Percentiles rank a stretch among this genome's conserved stretches.
These are phyloP conservation scores for Hesperia comma DNA, from an alignment of 2,888 invertebrate species.

Conservation along the genomic window DNA sequence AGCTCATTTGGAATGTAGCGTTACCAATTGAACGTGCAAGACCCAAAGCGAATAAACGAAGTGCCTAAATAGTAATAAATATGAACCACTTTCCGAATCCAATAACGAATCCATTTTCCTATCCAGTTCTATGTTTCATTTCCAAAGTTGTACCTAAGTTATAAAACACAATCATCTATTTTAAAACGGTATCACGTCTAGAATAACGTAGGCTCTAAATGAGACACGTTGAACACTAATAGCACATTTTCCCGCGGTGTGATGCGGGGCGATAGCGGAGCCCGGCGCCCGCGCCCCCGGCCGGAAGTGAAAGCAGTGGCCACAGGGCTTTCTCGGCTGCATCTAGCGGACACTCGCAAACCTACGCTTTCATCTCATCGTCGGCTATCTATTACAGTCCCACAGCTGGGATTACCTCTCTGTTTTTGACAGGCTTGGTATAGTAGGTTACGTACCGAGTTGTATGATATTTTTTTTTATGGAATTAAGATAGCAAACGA, in stretches of 20 bases:
- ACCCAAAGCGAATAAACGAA: too few species aligned
- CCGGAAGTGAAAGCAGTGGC: conserved; percentile 64
- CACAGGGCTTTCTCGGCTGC: conserved; percentile 26
- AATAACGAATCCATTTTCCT: too few species aligned
- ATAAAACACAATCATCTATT: background rate
- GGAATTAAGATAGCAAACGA: too few species aligned
- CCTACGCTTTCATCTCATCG: background rate
- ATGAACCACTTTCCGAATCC: too few species aligned
- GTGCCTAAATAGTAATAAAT: too few species aligned
- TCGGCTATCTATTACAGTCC: background rate
- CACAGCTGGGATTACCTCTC: background rate
- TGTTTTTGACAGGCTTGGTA: background rate
- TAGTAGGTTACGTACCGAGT: too few species aligned
- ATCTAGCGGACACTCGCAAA: conserved; percentile 9
- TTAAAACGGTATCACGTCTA: background rate
- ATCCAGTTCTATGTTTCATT: too few species aligned
- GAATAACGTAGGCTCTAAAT: conserved; percentile 24
- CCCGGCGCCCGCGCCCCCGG: conserved; percentile 55
- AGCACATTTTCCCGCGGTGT: conserved; percentile 31
- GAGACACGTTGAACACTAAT: conserved; percentile 20
- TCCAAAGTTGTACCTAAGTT: too few species aligned
- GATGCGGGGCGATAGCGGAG: background rate
- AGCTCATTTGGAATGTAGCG: too few species aligned
- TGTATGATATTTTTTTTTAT: too few species aligned
- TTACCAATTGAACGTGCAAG: too few species aligned